Base-by-base conservation (phyloP, 2,888 invertebrate species). In the Apodemia mormo region DNA sequence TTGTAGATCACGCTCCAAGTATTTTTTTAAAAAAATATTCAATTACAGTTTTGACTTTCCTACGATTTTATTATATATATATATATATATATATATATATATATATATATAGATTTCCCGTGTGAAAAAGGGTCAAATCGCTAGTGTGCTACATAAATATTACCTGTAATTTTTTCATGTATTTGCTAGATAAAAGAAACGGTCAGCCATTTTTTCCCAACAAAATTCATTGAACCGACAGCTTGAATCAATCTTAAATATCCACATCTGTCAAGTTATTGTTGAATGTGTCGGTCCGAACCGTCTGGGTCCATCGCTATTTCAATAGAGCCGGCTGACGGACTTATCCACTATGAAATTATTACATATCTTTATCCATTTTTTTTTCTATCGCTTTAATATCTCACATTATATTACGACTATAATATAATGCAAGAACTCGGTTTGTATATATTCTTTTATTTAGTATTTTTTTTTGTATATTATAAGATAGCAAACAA, bases 251-350 rank as follows among this genome's bases (percentile, higher is more conserved):
- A 14, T 61, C 61, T 33, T 33, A 33, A 33, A 14, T 61, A 61
- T 61, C 33, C 61, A 61, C 61, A 61, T 61, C 61, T 61, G 61
- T 61, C 33, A 14, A 33, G 58, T 61, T 61, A 29, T 61, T 61
- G 58, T 61, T 33, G 8, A 49, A 49, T n/a, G 49, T 49, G 14
- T 49, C 49, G 49, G 58, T 61, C 30, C 30, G 33, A 6, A 1
- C 58, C 33, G 29, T 61, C 58, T 49, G 49, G 14, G 58, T 58
- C 58, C 12, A 61, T 61, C 14, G 58, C 58, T 10, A 61, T 30
- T 61, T 61, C 58, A 61, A 61, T 30, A 61, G 58, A 61, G 33
- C 10, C 12, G 58, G 33, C 33, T 33, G 58, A 12, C 22, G 58
- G 58, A 12, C 33, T 33, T 61, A 61, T 61, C 58, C 33, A 12